These are phyloP conservation scores for Littorina saxatilis DNA, from an alignment of 1,140 invertebrate genomes.

Conservation along the genomic window DNA sequence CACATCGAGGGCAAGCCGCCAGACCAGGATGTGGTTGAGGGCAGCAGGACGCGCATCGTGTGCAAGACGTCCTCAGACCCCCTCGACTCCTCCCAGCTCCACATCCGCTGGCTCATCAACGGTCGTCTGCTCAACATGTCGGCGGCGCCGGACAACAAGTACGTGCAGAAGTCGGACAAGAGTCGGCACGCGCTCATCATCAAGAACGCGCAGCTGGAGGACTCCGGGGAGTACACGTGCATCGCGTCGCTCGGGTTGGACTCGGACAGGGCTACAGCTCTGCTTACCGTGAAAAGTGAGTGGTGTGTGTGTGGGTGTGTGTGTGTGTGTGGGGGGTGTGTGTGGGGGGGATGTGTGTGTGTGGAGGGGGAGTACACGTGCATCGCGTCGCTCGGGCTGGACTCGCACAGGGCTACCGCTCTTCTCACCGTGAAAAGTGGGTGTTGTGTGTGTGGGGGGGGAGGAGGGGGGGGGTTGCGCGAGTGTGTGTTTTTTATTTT, in stretches of 20 bases:
- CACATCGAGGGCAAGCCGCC: constrained; percentile 5
- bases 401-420: constrained; percentile 88
- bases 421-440: constrained; percentile 91
- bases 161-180: constrained; percentile 37
- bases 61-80: constrained; percentile 34
- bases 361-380: constrained; percentile 97
- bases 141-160: neutral
- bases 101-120: constrained; percentile 53
- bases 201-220: constrained; percentile 92
- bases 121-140: constrained; percentile 36
- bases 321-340: too few relatives aligned
- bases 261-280: constrained; percentile 87
- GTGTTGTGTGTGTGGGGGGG: too few relatives aligned
- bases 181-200: constrained; percentile 84
- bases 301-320: too few relatives aligned
- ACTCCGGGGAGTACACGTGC: constrained; percentile 96
- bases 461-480: too few relatives aligned
- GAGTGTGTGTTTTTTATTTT: neutral
- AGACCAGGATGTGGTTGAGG: constrained; percentile 31
- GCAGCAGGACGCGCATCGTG: constrained; percentile 1
- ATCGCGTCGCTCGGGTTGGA: constrained; percentile 92
- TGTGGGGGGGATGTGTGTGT: too few relatives aligned
- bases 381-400: constrained; percentile 90
- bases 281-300: constrained; percentile 90
- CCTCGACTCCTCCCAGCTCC: constrained; percentile 28